Evolutionary conservation across 2,888 invertebrate genomes (phyloP).

Genomic region (Noctua comes): DNA sequence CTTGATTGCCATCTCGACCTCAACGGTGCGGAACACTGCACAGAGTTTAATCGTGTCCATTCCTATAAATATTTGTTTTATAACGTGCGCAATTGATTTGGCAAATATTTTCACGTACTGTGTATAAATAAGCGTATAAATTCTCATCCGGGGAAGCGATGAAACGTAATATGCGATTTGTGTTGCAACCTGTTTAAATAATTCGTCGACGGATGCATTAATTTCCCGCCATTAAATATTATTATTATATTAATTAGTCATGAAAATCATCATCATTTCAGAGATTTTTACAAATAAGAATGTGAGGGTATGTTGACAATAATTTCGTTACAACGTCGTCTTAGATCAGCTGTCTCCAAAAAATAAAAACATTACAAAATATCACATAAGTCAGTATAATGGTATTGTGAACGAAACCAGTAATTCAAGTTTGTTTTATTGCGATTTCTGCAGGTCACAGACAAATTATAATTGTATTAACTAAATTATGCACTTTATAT

Average conservation of each 20-base stretch:
- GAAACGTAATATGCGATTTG: slow-evolving; percentile 1
- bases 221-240: neutral
- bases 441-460: neutral
- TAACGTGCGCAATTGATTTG: slow-evolving; percentile 39
- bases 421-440: neutral
- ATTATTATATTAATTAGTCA: neutral
- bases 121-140: slow-evolving; percentile 17
- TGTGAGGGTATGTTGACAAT: slow-evolving; percentile 34
- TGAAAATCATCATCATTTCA: neutral
- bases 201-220: neutral
- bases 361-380: neutral
- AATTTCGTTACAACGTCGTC: neutral
- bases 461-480: slow-evolving; percentile 1
- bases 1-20: slow-evolving; percentile 47
- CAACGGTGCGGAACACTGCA: slow-evolving; percentile 43
- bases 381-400: neutral
- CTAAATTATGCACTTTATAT: neutral
- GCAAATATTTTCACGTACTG: slow-evolving; percentile 42
- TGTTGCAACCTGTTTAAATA: neutral
- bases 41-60: slow-evolving; percentile 41
- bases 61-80: slow-evolving; percentile 47
- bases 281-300: neutral
- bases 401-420: neutral
- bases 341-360: slow-evolving; percentile 39
- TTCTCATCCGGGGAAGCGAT: neutral